Evolutionary conservation across 2,888 invertebrate species (phyloP).

Genomic region (Pemphredon lugubris): DNA sequence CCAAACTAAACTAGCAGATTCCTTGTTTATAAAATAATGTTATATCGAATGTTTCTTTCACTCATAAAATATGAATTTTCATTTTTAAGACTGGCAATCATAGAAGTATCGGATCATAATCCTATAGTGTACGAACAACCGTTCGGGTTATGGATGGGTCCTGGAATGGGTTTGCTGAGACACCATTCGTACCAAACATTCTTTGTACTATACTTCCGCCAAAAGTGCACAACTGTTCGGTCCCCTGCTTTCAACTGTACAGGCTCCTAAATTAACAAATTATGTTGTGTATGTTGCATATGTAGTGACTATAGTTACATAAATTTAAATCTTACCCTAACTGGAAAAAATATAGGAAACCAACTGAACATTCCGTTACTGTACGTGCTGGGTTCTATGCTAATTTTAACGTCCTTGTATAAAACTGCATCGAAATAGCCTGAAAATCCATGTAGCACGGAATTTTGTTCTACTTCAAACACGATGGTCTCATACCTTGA

Average conservation of each 20-base stretch:
- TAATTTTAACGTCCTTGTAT: conserved; percentile 92
- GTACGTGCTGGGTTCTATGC: conserved; percentile 94
- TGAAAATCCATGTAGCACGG: conserved; percentile 95
- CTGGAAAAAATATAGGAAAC: conserved; percentile 98
- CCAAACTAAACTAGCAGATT: too few relatives aligned
- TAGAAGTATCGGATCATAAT: conserved; percentile 77
- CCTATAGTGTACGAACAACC: conserved; percentile 89
- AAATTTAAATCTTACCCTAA: conserved; percentile 84
- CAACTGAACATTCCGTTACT: conserved; percentile 97
- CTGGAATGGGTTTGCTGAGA: conserved; percentile 84
- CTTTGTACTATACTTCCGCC: conserved; percentile 90
- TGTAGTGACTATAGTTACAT: neutral
- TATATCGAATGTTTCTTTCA: too few relatives aligned
- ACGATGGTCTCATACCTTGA: conserved; percentile 86
- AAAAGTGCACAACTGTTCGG: conserved; percentile 90
- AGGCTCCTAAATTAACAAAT: conserved; percentile 84
- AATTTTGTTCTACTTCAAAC: conserved; percentile 88
- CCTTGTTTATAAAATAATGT: conserved; percentile 6
- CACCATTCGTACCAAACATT: conserved; percentile 99
- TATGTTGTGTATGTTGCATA: neutral
- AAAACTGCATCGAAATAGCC: conserved; percentile 97
- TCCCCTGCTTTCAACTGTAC: conserved; percentile 88
- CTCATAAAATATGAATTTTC: conserved; percentile 9
- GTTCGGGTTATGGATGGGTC: conserved; percentile 87
- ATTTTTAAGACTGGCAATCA: conserved; percentile 10